Evolutionary conservation across 2,888 invertebrate genomes (phyloP).

Genomic region (Perdita meconis): DNA sequence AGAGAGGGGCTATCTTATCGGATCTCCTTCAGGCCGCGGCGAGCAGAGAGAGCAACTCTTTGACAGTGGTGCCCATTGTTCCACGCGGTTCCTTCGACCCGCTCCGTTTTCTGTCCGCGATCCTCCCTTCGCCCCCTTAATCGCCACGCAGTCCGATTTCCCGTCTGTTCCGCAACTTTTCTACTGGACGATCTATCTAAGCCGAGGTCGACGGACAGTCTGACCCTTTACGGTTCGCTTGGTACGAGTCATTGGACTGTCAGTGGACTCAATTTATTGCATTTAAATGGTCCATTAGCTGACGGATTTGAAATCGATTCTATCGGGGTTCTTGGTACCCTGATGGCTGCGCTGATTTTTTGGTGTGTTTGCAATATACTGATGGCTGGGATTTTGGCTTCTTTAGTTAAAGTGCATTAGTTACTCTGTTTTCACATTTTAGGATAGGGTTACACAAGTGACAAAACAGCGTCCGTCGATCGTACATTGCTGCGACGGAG

Average conservation of each 20-base stretch:
- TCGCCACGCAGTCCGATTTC: conserved; percentile 34
- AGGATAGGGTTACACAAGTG: no score
- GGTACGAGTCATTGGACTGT: not conserved
- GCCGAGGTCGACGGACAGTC: not conserved
- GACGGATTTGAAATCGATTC: no score
- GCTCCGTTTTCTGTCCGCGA: conserved; percentile 42
- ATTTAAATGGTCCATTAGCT: no score
- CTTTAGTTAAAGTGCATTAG: no score
- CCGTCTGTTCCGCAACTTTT: conserved; percentile 6
- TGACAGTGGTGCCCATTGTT: conserved; percentile 79
- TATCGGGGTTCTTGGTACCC: no score
- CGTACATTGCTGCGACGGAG: no score
- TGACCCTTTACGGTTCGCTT: not conserved
- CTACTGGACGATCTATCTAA: conserved; percentile 9
- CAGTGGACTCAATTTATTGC: not conserved
- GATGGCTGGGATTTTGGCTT: no score
- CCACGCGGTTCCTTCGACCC: conserved; percentile 58
- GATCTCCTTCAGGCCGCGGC: conserved; percentile 75
- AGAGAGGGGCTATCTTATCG: conserved; percentile 77
- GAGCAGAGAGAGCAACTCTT: conserved; percentile 72
- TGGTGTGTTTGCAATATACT: no score
- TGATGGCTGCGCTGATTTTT: no score
- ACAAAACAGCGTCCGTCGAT: no score
- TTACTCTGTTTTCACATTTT: no score
- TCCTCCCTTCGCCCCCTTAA: conserved; percentile 25